These are phyloP conservation scores for Phenacoccus solenopsis DNA, from an alignment of 1,140 invertebrate species.

Conservation along the genomic window DNA sequence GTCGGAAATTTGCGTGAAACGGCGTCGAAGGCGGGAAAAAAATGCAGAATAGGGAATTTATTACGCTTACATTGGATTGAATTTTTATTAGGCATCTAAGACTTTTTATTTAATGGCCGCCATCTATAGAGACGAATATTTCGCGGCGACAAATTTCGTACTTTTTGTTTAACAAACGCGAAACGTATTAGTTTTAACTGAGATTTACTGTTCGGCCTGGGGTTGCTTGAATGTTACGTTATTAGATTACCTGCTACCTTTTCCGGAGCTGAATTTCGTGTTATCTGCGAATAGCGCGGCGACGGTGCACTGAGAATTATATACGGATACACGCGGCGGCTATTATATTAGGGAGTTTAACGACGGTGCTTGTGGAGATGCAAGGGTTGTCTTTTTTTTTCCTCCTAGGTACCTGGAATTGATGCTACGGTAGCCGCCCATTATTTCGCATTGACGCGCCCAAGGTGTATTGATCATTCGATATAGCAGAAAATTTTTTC, in stretches of 20 bases:
- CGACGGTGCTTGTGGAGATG: too few relatives aligned
- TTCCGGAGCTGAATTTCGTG: background rate
- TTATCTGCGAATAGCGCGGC: too few relatives aligned
- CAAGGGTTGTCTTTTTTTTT: too few relatives aligned
- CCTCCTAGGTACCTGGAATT: too few relatives aligned
- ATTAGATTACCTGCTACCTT: background rate
- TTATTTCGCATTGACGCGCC: too few relatives aligned
- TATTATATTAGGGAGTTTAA: too few relatives aligned
- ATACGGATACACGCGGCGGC: too few relatives aligned
- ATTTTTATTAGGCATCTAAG: background rate
- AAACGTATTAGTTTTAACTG: background rate
- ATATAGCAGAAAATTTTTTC: too few relatives aligned
- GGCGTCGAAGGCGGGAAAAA: background rate
- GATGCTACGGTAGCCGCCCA: too few relatives aligned
- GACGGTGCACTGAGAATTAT: too few relatives aligned
- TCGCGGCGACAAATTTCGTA: background rate
- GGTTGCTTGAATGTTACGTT: background rate
- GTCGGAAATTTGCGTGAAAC: background rate
- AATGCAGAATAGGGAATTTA: background rate
- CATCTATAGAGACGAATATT: background rate
- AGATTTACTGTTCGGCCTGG: background rate
- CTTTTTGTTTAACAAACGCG: background rate
- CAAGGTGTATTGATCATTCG: too few relatives aligned
- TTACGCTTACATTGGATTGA: background rate
- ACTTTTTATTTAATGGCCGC: background rate